These are phyloP conservation scores for Lycocerus yunnanus DNA, from an alignment of 2,888 invertebrate species.

Conservation along the genomic window DNA sequence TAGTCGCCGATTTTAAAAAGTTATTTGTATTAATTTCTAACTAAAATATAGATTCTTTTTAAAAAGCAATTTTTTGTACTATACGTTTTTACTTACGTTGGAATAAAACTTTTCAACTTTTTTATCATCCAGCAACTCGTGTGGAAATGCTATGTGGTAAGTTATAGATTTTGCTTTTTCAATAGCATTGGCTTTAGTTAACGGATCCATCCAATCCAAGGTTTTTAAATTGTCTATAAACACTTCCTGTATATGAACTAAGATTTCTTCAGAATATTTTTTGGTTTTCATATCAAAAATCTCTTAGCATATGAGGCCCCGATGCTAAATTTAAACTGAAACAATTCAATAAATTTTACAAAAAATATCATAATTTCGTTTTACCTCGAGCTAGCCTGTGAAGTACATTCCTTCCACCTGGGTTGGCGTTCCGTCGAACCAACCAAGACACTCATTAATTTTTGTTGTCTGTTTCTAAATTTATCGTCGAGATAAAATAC, in stretches of 20 bases:
- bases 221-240: constrained; percentile 78
- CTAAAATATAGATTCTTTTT: neutral
- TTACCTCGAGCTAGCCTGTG: constrained; percentile 76
- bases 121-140: constrained; percentile 80
- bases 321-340: constrained; percentile 72
- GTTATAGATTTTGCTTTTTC: constrained; percentile 83
- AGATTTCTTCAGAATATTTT: constrained; percentile 83
- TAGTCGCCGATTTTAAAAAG: constrained; percentile 76
- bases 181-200: constrained; percentile 75
- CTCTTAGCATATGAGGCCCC: constrained; percentile 86
- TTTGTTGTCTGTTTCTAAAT: constrained; percentile 76
- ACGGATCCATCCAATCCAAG: constrained; percentile 92
- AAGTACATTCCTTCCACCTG: constrained; percentile 90
- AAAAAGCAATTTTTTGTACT: too few relatives aligned
- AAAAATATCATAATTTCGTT: neutral
- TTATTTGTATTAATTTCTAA: constrained; percentile 71
- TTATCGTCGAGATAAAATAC: constrained; percentile 80
- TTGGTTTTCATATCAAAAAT: constrained; percentile 84
- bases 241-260: constrained; percentile 78
- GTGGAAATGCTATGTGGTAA: constrained; percentile 90
- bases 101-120: constrained; percentile 81
- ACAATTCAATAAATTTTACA: neutral
- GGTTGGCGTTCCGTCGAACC: constrained; percentile 84
- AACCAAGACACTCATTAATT: constrained; percentile 78
- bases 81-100: constrained; percentile 62